Base-by-base conservation (phyloP, 1,140 invertebrate genomes). In the Ceratosolen fusciceps region DNA sequence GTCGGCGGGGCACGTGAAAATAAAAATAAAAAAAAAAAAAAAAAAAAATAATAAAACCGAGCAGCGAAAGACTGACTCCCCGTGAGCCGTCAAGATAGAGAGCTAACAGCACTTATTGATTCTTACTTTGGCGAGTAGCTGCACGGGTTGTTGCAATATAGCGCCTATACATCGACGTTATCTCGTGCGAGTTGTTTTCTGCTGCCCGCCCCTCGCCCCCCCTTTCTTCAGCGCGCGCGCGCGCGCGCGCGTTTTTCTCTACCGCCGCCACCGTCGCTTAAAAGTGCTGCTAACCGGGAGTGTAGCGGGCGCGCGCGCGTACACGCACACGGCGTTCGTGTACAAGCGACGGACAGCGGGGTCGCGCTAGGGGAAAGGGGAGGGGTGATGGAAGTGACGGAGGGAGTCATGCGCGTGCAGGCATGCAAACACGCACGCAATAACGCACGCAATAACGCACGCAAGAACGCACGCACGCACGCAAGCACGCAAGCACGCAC, bases 21-120 rank as follows among this genome's bases (percentile, higher is more conserved):
- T 49, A 67, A 67, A 43, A 75, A 75, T 10, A n/a, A 56, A 2
- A 74, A 71, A 2, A 29, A 72, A 34, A 54, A 39, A n/a, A n/a
- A 67, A 67, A 43, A 75, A 75, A n/a, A n/a, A 56, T 0, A 74
- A 71, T 0, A 29, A 72, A 34, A 54, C 24, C 1, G 26, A 43
- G 52, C 56, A 52, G 5, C 5, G n/a, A 47, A 47, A 26, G 12
- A 19, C 43, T 16, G n/a, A 54, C 49, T 54, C 31, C 37, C 29
- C 24, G 31, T n/a, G 24, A 26, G 52, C 14, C 19, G 62, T 56
- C 62, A 58, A 73, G 56, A 79, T n/a, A 47, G 54, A 56, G 24
- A 79, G 58, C 54, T 43, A 26, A 19, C 39, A n/a, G 60, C 62
- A 74, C 71, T 80, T 80, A 80, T 80, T 80, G 78, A 75, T 80